phyloP scores from a whole-genome alignment of 2,113 vertebrate species.

The Eubucco bourcierii region DNA sequence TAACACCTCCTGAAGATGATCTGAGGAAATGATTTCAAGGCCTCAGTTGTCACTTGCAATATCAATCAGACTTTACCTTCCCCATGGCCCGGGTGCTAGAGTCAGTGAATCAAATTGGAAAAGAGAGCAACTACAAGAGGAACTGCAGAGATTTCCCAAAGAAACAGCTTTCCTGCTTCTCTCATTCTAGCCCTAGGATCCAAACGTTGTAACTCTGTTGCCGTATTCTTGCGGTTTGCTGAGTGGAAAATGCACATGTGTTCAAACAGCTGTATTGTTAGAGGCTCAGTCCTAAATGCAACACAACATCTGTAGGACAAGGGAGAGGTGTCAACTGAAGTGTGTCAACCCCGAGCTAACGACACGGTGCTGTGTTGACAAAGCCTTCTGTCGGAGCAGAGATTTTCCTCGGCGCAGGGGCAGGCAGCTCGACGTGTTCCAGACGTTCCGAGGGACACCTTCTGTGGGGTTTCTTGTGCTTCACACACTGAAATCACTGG shows the following conservation, averaged over 20 bases:
- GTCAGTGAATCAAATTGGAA: neutral
- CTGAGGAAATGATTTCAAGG: constrained; percentile 62
- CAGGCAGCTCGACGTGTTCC: neutral
- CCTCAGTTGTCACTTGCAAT: constrained; percentile 71
- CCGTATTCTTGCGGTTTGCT: constrained; percentile 64
- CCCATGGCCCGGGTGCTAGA: neutral
- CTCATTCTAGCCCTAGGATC: constrained; percentile 69
- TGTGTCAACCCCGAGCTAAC: constrained; percentile 42
- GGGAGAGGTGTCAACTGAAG: constrained; percentile 64
- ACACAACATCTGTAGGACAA: constrained; percentile 67
- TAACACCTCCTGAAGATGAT: constrained; percentile 49
- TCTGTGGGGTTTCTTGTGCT: neutral
- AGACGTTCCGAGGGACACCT: neutral
- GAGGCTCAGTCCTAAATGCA: constrained; percentile 14
- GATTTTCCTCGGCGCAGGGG: neutral
- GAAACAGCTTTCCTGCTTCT: constrained; percentile 27
- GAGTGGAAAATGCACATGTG: constrained; percentile 77
- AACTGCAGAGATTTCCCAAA: constrained; percentile 26
- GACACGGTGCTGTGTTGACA: neutral
- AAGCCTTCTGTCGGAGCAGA: constrained; percentile 34
- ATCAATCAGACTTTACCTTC: constrained; percentile 71
- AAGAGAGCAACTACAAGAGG: neutral
- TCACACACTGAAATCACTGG: neutral
- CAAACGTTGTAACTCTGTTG: constrained; percentile 55
- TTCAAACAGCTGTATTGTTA: constrained; percentile 62